Percentiles rank a stretch among this genome's conserved stretches.
Evolutionary conservation across 1,140 invertebrate genomes (phyloP).

Genomic region (Formica selysi): DNA sequence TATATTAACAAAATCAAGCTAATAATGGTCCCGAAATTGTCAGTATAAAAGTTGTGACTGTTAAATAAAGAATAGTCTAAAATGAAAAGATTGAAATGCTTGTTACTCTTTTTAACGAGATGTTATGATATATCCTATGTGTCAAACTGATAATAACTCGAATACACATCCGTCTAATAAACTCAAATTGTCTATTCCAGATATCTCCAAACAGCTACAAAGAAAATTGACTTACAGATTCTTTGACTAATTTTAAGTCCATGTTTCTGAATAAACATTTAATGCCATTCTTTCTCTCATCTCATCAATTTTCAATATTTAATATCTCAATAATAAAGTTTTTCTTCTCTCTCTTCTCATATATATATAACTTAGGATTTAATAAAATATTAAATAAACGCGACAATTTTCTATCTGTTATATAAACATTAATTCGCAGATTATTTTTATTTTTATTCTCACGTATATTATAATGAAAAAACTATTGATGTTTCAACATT

Average conservation of each 20-base stretch:
- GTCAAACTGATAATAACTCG: conserved; percentile 65
- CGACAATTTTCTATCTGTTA: background rate
- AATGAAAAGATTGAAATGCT: conserved; percentile 44
- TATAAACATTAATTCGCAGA: background rate
- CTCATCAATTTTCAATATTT: background rate
- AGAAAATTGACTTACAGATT: conserved; percentile 23
- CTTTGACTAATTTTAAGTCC: conserved; percentile 19
- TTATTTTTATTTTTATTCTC: background rate
- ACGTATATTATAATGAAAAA: background rate
- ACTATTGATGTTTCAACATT: background rate
- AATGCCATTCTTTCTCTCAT: background rate
- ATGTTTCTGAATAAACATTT: background rate
- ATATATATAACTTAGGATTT: background rate
- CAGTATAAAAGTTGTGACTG: conserved; percentile 58
- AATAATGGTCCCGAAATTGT: conserved; percentile 75
- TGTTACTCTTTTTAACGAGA: conserved; percentile 45
- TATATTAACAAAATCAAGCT: conserved; percentile 48
- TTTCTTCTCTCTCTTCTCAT: background rate
- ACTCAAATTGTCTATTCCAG: conserved; percentile 61
- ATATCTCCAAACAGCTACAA: conserved; percentile 29
- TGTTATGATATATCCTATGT: conserved; percentile 59
- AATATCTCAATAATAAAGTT: conserved; percentile 4
- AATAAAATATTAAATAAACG: background rate
- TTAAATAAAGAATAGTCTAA: conserved; percentile 58
- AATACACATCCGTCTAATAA: conserved; percentile 66